phyloP scores from a whole-genome alignment of 2,888 invertebrate species.

The Heliconius charithonia region DNA sequence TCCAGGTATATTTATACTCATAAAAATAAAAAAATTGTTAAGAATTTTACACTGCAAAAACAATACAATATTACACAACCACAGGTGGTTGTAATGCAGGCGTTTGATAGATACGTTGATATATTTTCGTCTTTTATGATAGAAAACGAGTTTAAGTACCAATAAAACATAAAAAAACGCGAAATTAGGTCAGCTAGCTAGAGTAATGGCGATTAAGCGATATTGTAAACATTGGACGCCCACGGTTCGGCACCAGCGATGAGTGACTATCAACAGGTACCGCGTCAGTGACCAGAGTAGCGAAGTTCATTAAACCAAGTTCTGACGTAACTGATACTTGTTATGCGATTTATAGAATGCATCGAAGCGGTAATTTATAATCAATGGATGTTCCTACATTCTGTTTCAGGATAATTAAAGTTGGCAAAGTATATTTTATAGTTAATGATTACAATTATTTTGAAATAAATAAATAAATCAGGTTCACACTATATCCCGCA shows the following conservation, averaged over 20 bases:
- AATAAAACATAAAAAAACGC: slow-evolving; percentile 55
- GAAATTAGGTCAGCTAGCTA: slow-evolving; percentile 64
- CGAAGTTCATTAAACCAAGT: slow-evolving; percentile 37
- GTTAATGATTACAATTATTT: background rate
- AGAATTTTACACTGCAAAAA: background rate
- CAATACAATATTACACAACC: background rate
- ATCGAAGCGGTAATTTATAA: slow-evolving; percentile 16
- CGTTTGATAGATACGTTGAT: slow-evolving; percentile 32
- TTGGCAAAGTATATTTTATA: background rate
- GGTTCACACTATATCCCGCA: too few species aligned
- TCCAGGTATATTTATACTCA: too few species aligned
- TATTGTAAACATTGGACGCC: slow-evolving; percentile 55
- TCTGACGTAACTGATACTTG: slow-evolving; percentile 34
- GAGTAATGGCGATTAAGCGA: slow-evolving; percentile 50
- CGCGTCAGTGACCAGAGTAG: slow-evolving; percentile 27
- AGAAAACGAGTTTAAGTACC: slow-evolving; percentile 45
- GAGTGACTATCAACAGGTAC: slow-evolving; percentile 49
- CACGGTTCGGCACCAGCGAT: slow-evolving; percentile 40
- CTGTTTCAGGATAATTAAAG: background rate
- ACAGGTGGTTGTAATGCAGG: slow-evolving; percentile 2
- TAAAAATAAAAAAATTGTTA: background rate
- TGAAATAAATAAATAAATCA: too few species aligned
- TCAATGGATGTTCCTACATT: background rate
- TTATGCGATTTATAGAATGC: slow-evolving; percentile 25
- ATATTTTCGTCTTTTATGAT: slow-evolving; percentile 56